Evolutionary conservation across 2,797 vertebrate species (phyloP).

Genomic region (Neomorphus geoffroyi): DNA sequence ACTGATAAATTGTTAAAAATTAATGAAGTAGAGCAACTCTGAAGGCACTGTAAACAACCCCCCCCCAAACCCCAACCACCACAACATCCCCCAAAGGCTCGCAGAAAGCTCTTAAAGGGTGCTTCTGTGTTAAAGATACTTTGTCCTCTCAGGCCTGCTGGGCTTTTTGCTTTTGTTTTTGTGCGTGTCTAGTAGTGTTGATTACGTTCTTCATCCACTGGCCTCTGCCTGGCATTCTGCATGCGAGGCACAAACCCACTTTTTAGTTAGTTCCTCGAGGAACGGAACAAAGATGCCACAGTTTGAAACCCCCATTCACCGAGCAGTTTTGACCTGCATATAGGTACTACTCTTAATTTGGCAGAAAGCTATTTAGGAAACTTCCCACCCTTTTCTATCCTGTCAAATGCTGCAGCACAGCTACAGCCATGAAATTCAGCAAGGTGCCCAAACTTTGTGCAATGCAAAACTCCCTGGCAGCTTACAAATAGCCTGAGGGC

Average conservation of each 20-base stretch:
- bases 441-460: constrained; percentile 54
- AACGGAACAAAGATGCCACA: background rate
- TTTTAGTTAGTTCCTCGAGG: background rate
- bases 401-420: constrained; percentile 3
- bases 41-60: constrained; percentile 38
- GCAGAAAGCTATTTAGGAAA: constrained; percentile 20
- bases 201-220: background rate
- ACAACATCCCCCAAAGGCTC: constrained; percentile 21
- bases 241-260: background rate
- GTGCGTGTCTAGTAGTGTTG: background rate
- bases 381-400: constrained; percentile 16
- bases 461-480: constrained; percentile 47
- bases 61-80: background rate
- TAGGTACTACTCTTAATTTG: background rate
- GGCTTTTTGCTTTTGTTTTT: background rate
- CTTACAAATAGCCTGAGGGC: constrained; percentile 59
- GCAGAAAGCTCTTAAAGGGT: constrained; percentile 1
- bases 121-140: background rate
- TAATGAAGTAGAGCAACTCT: constrained; percentile 72
- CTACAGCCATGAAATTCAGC: background rate
- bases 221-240: background rate
- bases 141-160: background rate
- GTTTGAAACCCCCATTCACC: background rate
- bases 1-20: constrained; percentile 77
- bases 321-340: background rate